Base-by-base conservation (phyloP, 2,113 vertebrate species). In the Dryoscopus gambensis region DNA sequence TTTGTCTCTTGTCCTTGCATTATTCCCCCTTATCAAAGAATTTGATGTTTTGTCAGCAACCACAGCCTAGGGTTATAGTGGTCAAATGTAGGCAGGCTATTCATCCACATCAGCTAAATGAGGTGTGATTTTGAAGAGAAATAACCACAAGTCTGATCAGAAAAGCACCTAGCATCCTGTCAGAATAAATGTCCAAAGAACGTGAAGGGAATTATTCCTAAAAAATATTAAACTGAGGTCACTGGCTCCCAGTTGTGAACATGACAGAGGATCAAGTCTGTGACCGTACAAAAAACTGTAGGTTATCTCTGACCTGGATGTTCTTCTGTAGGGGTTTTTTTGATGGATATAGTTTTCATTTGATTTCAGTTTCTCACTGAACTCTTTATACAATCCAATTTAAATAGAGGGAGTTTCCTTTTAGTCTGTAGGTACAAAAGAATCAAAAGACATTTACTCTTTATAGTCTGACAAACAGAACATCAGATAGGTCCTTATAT, bases 51-150 rank as follows among this genome's bases (percentile, higher is more conserved):
- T 94, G 83, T 88, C 91, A 95, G 95, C 85, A 47, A 6, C 57
- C 44, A 7, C 80, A 68, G 96, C 71, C 59, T 74, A 77, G 90
- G 95, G 89, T 96, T 97, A 67, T 55, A 80, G 44, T 31, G 73
- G 75, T 96, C 93, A 97, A 90, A 95, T 64, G 84, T 91, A 94
- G 75, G 53, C 74, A 76, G 69, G 67, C n/a, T 94, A 77, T 85
- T 96, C 53, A 93, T 86, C 69, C 39, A 80, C 63, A 87, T 88
- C 92, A 97, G 80, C 79, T 95, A 96, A 96, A 97, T 73, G 39
- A 91, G 56, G 22, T 95, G 68, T 85, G 93, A 89, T 78, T 83
- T 93, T 93, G 80, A 92, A 89, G 35, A 52, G 59, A 86, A 90
- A 62, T 83, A 88, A 69, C 57, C 31, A 49, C 53, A 79, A 40